Evolutionary conservation across 2,113 vertebrate species (phyloP), one percentile per base, ranked within the genome.

Genomic region (Rattus rattus): DNA sequence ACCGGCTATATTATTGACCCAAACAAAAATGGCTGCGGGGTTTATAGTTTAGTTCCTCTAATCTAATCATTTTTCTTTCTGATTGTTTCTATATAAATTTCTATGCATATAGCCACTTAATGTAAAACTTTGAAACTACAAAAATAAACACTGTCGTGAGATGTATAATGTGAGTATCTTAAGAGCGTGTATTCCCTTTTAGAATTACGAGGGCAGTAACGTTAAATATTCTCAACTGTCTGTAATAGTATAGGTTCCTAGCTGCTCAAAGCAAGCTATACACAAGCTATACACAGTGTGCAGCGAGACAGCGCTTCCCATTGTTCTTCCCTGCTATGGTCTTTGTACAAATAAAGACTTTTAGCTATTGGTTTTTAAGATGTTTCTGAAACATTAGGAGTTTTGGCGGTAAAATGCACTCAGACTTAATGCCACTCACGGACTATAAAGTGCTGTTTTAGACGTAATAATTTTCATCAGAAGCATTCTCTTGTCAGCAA

Each of bases 61-160:
- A 96, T 96, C 92, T 91, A 94, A 79, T 96, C 63, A 95, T 85
- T 97, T 96, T 96, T 77, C 39, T 94, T 72, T 90, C 36, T 85
- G 89, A 87, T 63, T 81, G 75, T 96, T 92, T 93, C 96, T 81
- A 93, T 88, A 54, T 96, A 97, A 93, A 75, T 94, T 95, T 28
- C 39, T 90, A 90, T 17, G 91, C 63, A 19, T 85, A 81, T 0
- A 96, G 76, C 75, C 87, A 97, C 30, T 69, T 87, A 75, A 85
- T 92, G 84, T 83, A 97, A 92, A 91, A 70, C 77, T 97, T 96
- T 98, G 87, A 98, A 88, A 75, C 96, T 98, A 98, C 92, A 98
- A 98, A 99, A 98, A 98, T 98, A 99, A 98, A 98, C 89, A 93
- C 97, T 96, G 97, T 83, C 92, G 89, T 96, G 95, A 94, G 92